Evolutionary conservation across 2,888 invertebrate species (phyloP), one percentile per base, ranked within the genome.

Genomic region (Meteorus cinctellus): DNA sequence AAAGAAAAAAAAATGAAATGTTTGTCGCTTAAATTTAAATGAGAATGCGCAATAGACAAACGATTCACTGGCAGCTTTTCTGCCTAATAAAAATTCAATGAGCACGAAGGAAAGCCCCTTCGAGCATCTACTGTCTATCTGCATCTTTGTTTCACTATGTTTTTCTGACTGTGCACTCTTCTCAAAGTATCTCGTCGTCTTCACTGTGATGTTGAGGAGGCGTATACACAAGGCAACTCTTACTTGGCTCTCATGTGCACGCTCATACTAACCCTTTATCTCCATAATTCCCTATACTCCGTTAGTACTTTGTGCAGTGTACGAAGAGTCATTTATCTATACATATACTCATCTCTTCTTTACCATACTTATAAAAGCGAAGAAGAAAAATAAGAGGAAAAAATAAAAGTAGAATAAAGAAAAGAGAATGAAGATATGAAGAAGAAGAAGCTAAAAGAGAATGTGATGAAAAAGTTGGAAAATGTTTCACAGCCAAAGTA

Each of bases 31-130:
- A 63, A 72, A 72, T 63, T 72, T 51, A 31, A 72, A 63, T 48
- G 48, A 48, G 65, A 72, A 63, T 72, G 63, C 12, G 31, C 48
- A 72, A 31, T 63, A 63, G 63, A 72, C 72, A 63, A 72, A 72
- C 51, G 72, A 72, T 63, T 72, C 48, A 48, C 48, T 16, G n/a
- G 71, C 62, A 71, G 72, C 63, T 72, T 72, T 72, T 72, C 63
- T 62, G 63, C 63, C 48, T 72, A 48, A 72, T 72, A 72, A 72
- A 72, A 72, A 72, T 72, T 62, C 72, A 72, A 72, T 48, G 63
- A 72, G 71, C 27, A 31, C 19, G 27, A 71, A 71, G 45, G 60
- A 71, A 71, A 71, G 63, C 72, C 63, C 63, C 63, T n/a, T 48
- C 31, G 63, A 72, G 63, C 36, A 55, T 66, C 59, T 59, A 19